phyloP scores from a whole-genome alignment of 2,797 vertebrate genomes.

The Pseudochaenichthys georgianus region DNA sequence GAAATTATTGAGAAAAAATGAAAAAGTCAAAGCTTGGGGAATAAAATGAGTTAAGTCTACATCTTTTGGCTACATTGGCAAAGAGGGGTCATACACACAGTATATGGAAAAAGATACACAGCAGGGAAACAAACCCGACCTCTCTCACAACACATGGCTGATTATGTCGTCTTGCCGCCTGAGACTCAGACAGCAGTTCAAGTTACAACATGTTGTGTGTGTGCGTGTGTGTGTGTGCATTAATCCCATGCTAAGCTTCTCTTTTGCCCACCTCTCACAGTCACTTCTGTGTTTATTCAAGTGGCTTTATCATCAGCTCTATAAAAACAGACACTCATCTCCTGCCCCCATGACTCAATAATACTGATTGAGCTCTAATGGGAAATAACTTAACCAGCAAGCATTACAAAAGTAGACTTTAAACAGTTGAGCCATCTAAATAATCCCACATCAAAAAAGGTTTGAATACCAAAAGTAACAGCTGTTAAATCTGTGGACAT shows the following conservation, averaged over 20 bases:
- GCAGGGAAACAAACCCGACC: conserved; percentile 44
- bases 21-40: neutral
- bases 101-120: conserved; percentile 46
- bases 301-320: conserved; percentile 37
- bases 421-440: neutral
- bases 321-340: conserved; percentile 41
- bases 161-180: conserved; percentile 63
- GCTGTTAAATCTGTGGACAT: neutral
- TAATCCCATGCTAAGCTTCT: conserved; percentile 56
- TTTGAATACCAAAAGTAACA: neutral
- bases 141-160: conserved; percentile 62
- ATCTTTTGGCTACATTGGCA: conserved; percentile 39
- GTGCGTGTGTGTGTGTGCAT: conserved; percentile 21
- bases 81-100: conserved; percentile 27
- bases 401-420: neutral
- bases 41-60: neutral
- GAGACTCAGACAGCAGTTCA: conserved; percentile 65
- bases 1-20: neutral
- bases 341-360: conserved; percentile 43
- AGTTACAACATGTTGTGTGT: conserved; percentile 61
- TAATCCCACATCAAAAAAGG: neutral
- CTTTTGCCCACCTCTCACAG: conserved; percentile 33
- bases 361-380: conserved; percentile 35
- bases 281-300: conserved; percentile 58
- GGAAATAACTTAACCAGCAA: conserved; percentile 26